These are phyloP conservation scores for Enteromius argenteus DNA, from an alignment of 2,797 vertebrate genomes.

Conservation along the genomic window DNA sequence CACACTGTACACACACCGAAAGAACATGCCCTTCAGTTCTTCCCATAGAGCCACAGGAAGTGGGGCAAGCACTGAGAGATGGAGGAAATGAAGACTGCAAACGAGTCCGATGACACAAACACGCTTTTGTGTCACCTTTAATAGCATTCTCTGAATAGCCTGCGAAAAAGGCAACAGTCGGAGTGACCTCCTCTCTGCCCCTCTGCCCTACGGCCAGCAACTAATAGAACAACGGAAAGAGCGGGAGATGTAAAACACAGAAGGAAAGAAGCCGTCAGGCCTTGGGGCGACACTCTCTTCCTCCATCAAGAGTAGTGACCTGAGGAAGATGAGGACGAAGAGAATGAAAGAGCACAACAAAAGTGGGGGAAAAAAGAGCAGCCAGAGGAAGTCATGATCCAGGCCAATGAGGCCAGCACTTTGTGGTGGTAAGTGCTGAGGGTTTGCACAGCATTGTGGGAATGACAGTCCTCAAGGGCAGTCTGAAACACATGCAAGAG, in stretches of 20 bases:
- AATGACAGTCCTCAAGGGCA: slow-evolving; percentile 22
- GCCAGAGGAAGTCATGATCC: slow-evolving; percentile 41
- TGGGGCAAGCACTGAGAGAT: slow-evolving; percentile 43
- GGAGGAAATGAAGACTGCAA: slow-evolving; percentile 41
- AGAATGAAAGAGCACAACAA: slow-evolving; percentile 63
- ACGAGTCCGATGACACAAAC: slow-evolving; percentile 68
- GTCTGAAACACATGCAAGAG: slow-evolving; percentile 16
- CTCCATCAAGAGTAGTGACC: slow-evolving; percentile 74
- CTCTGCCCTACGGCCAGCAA: slow-evolving; percentile 21
- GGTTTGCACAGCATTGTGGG: slow-evolving; percentile 12
- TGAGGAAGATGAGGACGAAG: slow-evolving; percentile 71
- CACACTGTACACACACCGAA: not conserved
- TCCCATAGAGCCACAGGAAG: slow-evolving; percentile 41
- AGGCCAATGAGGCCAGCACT: slow-evolving; percentile 24
- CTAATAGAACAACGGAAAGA: slow-evolving; percentile 44
- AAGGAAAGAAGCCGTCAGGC: slow-evolving; percentile 52
- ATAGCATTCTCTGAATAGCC: slow-evolving; percentile 70
- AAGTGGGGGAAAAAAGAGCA: slow-evolving; percentile 52
- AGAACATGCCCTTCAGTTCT: slow-evolving; percentile 23
- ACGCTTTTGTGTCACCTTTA: slow-evolving; percentile 66
- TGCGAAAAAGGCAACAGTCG: slow-evolving; percentile 71
- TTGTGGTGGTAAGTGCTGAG: slow-evolving; percentile 36
- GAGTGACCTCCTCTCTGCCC: slow-evolving; percentile 67
- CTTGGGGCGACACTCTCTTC: slow-evolving; percentile 57
- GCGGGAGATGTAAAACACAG: slow-evolving; percentile 48